phyloP scores from a whole-genome alignment of 2,113 vertebrate genomes.

The Takifugu flavidus region DNA sequence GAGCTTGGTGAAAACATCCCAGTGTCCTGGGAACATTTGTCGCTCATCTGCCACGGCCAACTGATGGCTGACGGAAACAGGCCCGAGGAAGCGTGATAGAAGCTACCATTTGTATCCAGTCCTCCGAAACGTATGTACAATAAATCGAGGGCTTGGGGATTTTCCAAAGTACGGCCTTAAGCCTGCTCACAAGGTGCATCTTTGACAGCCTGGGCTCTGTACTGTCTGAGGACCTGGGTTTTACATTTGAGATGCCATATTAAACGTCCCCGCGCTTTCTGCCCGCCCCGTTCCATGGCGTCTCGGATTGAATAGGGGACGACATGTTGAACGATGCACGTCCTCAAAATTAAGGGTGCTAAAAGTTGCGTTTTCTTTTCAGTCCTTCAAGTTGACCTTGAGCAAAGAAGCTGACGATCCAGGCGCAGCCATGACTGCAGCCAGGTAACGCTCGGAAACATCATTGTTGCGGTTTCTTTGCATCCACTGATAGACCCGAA shows the following conservation, averaged over 20 bases:
- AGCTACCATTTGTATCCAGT: not conserved
- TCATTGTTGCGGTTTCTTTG: not conserved
- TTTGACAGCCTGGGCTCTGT: constrained; percentile 72
- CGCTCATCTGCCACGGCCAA: not conserved
- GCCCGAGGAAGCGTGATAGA: not conserved
- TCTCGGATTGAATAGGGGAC: constrained; percentile 70
- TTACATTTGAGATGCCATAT: constrained; percentile 66
- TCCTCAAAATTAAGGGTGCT: too few species aligned
- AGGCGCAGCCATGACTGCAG: not conserved
- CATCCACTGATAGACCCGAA: constrained; percentile 77
- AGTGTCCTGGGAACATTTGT: not conserved
- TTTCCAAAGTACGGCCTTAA: not conserved
- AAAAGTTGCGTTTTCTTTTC: not conserved
- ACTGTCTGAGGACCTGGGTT: constrained; percentile 59
- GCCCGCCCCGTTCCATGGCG: constrained; percentile 44
- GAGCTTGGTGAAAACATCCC: constrained; percentile 7
- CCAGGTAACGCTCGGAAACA: constrained; percentile 23
- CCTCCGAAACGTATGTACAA: not conserved
- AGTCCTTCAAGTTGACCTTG: not conserved
- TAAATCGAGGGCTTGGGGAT: too few species aligned
- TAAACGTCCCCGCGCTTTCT: constrained; percentile 74
- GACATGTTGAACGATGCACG: constrained; percentile 19
- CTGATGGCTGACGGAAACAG: not conserved
- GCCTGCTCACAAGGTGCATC: constrained; percentile 41
- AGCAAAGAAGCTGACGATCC: constrained; percentile 2